These are phyloP conservation scores for Corythaeola cristata DNA, from an alignment of 2,113 vertebrate genomes.

Conservation along the genomic window DNA sequence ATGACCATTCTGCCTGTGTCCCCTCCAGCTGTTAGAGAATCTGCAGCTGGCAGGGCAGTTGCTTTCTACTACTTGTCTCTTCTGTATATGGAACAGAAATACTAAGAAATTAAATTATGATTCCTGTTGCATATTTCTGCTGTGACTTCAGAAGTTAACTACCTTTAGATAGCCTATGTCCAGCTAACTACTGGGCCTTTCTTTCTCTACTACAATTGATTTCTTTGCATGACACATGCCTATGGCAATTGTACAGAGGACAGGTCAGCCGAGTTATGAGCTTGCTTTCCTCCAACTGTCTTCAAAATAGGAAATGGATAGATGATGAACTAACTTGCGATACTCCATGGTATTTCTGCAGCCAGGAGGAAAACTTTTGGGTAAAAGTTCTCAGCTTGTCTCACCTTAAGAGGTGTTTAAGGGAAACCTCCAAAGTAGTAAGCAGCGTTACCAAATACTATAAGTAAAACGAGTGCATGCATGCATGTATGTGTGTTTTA, in stretches of 20 bases:
- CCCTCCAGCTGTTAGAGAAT: background rate
- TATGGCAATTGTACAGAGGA: background rate
- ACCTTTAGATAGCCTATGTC: background rate
- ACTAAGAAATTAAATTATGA: background rate
- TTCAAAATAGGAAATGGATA: background rate
- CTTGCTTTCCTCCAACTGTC: background rate
- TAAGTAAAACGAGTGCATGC: background rate
- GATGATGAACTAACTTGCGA: accelerated
- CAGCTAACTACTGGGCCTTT: background rate
- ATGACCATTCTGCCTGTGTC: background rate
- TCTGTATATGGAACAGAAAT: background rate
- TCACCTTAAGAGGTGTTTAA: background rate
- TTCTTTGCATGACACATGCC: background rate
- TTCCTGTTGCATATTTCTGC: background rate
- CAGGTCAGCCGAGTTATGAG: background rate
- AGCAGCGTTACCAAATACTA: background rate
- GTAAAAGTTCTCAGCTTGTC: background rate
- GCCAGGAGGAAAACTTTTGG: background rate
- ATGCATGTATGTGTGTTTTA: background rate
- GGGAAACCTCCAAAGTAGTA: background rate
- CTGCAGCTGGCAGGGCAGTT: background rate
- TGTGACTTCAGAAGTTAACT: background rate
- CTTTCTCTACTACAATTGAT: background rate
- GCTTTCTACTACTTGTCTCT: background rate
- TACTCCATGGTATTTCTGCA: background rate